phyloP scores from a whole-genome alignment of 2,113 vertebrate genomes.

The Saguinus midas region DNA sequence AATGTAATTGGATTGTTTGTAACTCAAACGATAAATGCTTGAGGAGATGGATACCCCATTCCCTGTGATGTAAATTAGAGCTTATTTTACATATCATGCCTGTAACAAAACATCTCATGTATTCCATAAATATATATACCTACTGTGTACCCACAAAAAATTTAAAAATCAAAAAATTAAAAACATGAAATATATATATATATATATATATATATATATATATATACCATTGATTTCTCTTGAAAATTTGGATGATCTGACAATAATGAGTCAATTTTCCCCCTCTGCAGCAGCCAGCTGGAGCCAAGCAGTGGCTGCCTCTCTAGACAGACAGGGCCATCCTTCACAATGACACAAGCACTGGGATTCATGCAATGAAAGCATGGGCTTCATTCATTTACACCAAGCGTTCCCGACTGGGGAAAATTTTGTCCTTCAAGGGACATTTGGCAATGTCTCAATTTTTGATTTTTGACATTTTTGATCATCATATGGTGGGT shows the following conservation, averaged over 20 bases:
- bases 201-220: not conserved
- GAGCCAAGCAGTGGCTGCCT: not conserved
- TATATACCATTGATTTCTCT: not conserved
- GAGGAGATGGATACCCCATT: too few species aligned
- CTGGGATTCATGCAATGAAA: rapidly evolving
- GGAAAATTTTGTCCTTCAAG: not conserved
- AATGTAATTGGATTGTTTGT: too few species aligned
- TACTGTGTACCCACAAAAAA: too few species aligned
- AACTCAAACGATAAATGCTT: too few species aligned
- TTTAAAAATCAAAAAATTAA: too few species aligned
- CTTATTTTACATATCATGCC: too few species aligned
- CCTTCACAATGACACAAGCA: rapidly evolving
- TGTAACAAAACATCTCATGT: too few species aligned
- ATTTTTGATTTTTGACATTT: not conserved
- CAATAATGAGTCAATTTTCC: not conserved
- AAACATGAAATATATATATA: too few species aligned
- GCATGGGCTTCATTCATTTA: not conserved
- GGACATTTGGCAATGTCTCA: not conserved
- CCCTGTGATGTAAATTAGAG: too few species aligned
- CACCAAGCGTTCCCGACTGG: not conserved
- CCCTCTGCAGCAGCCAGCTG: too few species aligned
- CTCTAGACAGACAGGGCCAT: too few species aligned
- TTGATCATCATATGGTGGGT: not conserved
- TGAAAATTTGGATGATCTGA: not conserved
- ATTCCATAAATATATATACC: too few species aligned